Evolutionary conservation across 2,888 invertebrate species (phyloP).

Genomic region (Melanophora roralis): DNA sequence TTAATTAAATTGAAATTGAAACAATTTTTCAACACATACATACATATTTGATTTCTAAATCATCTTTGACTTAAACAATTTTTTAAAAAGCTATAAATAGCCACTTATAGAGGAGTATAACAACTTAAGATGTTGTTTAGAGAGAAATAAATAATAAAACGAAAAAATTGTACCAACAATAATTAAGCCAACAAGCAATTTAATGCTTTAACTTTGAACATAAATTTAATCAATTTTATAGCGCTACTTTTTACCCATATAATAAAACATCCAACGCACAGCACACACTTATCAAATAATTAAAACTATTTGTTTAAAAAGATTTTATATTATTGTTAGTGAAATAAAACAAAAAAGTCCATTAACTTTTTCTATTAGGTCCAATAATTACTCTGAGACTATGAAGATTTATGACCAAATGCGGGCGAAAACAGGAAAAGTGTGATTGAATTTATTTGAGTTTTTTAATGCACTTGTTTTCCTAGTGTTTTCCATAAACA

Average conservation of each 20-base stretch:
- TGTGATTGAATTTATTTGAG: conserved; percentile 22
- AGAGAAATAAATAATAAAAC: conserved; percentile 18
- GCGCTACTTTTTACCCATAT: conserved; percentile 34
- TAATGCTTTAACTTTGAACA: conserved; percentile 27
- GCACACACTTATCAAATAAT: not conserved
- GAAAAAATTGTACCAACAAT: conserved; percentile 5
- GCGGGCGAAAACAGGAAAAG: conserved; percentile 32
- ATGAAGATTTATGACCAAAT: conserved; percentile 49
- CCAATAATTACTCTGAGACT: not conserved
- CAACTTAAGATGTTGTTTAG: not conserved
- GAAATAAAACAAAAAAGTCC: not conserved
- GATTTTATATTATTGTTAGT: not conserved
- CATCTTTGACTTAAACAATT: conserved; percentile 45
- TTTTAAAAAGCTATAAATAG: conserved; percentile 35
- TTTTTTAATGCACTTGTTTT: not conserved
- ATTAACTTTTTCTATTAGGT: conserved; percentile 6
- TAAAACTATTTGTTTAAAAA: not conserved
- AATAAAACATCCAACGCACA: not conserved
- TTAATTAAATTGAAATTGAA: conserved; percentile 44
- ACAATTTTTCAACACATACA: not conserved
- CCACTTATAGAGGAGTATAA: not conserved
- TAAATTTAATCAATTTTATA: conserved; percentile 43
- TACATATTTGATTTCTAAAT: not conserved
- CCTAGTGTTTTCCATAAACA: conserved; percentile 29
- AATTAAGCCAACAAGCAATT: conserved; percentile 33